Conservation (phyloP, 2,113 vertebrate genomes). For the Pseudorhombus dupliciocellatus region DNA sequence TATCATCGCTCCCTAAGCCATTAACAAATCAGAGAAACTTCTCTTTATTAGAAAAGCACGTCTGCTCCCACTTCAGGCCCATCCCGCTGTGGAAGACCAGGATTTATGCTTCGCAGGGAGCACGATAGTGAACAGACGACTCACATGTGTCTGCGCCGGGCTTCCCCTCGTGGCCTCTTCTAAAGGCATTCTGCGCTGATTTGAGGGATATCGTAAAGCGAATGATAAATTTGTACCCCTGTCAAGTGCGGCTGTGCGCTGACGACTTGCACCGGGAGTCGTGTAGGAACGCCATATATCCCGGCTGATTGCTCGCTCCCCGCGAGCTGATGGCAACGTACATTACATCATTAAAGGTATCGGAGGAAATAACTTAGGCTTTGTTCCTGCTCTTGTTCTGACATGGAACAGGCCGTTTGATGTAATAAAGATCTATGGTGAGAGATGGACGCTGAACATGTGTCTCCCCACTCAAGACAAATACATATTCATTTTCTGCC, state of each 20-base stretch:
- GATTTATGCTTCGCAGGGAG: constrained; percentile 73
- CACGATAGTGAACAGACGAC: constrained; percentile 68
- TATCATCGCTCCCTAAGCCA: constrained; percentile 32
- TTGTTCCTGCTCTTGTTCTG: constrained; percentile 74
- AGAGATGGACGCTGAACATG: constrained; percentile 76
- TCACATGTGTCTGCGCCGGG: constrained; percentile 74
- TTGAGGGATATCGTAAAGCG: constrained; percentile 80
- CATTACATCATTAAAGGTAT: constrained; percentile 80
- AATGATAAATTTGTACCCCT: constrained; percentile 81
- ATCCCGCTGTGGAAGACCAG: constrained; percentile 53
- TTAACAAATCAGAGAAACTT: constrained; percentile 65
- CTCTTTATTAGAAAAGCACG: constrained; percentile 77
- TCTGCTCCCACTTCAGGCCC: constrained; percentile 59
- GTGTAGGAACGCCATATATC: constrained; percentile 78
- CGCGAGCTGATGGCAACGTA: constrained; percentile 60
- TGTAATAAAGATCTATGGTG: constrained; percentile 78
- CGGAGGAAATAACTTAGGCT: constrained; percentile 73
- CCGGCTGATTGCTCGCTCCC: constrained; percentile 71
- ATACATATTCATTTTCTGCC: constrained; percentile 68
- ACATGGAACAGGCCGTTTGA: constrained; percentile 72
- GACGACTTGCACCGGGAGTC: constrained; percentile 73
- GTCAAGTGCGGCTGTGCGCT: constrained; percentile 68
- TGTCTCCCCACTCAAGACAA: constrained; percentile 64
- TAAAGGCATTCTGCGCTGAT: constrained; percentile 79
- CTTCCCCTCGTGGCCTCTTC: constrained; percentile 59